Conservation (phyloP, 2,113 vertebrate genomes). For the Phyllostomus hastatus region DNA sequence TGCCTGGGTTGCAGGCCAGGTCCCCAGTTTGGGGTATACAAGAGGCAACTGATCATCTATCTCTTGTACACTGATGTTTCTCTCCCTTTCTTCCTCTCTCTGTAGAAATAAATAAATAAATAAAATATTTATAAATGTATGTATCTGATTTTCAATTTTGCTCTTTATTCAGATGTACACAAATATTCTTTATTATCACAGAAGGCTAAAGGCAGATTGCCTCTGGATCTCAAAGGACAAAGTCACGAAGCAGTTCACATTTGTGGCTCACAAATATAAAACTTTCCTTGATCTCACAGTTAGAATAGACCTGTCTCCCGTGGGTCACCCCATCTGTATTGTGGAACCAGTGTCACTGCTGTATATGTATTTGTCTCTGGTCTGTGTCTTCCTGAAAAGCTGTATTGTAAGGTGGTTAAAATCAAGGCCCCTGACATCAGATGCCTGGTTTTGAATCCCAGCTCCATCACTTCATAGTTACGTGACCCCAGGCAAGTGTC, state of each 20-base stretch:
- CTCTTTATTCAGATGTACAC: background rate
- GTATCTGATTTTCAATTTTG: background rate
- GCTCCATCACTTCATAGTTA: background rate
- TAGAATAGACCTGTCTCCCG: background rate
- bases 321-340: accelerated
- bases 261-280: background rate
- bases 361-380: background rate
- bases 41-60: no score
- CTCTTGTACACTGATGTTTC: no score
- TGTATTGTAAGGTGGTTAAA: background rate
- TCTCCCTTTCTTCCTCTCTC: no score
- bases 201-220: background rate
- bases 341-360: background rate
- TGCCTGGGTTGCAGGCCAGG: no score
- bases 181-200: background rate
- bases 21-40: no score
- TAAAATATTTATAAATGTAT: background rate
- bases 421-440: background rate
- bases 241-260: background rate
- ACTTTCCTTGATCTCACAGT: background rate
- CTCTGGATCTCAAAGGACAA: background rate
- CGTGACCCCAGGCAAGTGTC: background rate
- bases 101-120: no score
- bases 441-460: background rate
- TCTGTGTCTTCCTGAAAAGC: background rate